Evolutionary conservation across 2,888 invertebrate species (phyloP).

Genomic region (Chloroclysta siterata): DNA sequence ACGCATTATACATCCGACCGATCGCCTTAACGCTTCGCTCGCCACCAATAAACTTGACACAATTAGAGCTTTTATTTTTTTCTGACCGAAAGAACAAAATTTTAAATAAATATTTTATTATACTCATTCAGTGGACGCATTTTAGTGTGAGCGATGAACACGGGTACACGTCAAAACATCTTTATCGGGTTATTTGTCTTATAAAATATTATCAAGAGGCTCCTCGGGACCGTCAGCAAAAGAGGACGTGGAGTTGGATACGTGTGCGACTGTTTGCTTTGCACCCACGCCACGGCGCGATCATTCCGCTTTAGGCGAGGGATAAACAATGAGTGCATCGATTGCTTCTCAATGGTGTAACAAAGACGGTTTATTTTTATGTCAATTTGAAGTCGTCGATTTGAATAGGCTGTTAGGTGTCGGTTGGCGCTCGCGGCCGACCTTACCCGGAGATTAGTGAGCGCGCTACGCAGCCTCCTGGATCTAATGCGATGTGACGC

Average conservation of each 20-base stretch:
- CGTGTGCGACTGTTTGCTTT: constrained; percentile 80
- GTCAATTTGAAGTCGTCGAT: constrained; percentile 68
- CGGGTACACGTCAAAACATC: constrained; percentile 85
- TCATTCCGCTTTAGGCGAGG: constrained; percentile 76
- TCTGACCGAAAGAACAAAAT: constrained; percentile 72
- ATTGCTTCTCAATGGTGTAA: constrained; percentile 79
- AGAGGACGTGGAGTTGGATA: constrained; percentile 79
- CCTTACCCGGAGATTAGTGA: constrained; percentile 73
- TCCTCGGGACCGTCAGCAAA: constrained; percentile 83
- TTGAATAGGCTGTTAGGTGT: constrained; percentile 70
- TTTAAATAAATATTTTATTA: constrained; percentile 83
- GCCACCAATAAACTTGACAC: constrained; percentile 82
- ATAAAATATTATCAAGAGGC: constrained; percentile 85
- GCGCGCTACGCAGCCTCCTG: constrained; percentile 68
- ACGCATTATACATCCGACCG: constrained; percentile 70
- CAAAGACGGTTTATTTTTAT: constrained; percentile 80
- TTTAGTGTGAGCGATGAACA: constrained; percentile 85
- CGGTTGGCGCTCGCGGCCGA: constrained; percentile 63
- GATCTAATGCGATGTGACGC: constrained; percentile 74
- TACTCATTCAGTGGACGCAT: constrained; percentile 82
- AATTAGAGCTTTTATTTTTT: constrained; percentile 79
- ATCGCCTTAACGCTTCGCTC: constrained; percentile 80
- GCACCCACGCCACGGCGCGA: constrained; percentile 80
- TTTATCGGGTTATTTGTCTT: constrained; percentile 85
- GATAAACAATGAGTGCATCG: constrained; percentile 83